Conservation (phyloP, 2,113 vertebrate genomes). For the Notothenia rossii region DNA sequence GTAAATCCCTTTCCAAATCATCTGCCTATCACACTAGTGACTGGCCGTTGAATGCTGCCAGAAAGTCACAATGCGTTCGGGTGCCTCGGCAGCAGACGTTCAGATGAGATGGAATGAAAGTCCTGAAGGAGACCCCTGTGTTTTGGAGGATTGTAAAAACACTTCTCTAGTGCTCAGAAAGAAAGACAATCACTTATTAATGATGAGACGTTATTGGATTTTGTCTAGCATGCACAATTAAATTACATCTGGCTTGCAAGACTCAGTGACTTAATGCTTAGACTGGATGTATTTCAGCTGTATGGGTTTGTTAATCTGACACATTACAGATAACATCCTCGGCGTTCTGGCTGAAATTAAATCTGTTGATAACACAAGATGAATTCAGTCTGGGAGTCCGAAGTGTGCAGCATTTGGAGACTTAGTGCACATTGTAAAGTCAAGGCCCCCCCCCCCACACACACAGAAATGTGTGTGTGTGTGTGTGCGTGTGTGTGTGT, state of each 20-base stretch:
- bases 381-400: conserved; percentile 35
- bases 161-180: conserved; percentile 20
- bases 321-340: conserved; percentile 47
- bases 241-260: conserved; percentile 54
- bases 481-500: too few species aligned
- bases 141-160: conserved; percentile 38
- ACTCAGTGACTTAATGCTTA: conserved; percentile 38
- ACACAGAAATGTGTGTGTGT: too few species aligned
- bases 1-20: conserved; percentile 71
- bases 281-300: conserved; percentile 46
- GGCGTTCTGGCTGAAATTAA: conserved; percentile 45
- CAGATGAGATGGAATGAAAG: conserved; percentile 37
- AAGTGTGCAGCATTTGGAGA: conserved; percentile 8
- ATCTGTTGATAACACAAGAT: conserved; percentile 48
- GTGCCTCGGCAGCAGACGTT: conserved; percentile 43
- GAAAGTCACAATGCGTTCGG: conserved; percentile 69
- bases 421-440: background rate
- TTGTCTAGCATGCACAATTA: conserved; percentile 54
- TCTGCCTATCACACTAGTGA: conserved; percentile 54
- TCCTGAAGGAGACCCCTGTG: conserved; percentile 36
- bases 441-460: too few species aligned
- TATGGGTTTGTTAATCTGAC: conserved; percentile 60
- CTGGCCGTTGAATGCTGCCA: conserved; percentile 57
- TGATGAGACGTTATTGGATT: conserved; percentile 61
- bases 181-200: conserved; percentile 64